These are phyloP conservation scores for Sciurus niger DNA, from an alignment of 2,113 vertebrate species.

Conservation along the genomic window DNA sequence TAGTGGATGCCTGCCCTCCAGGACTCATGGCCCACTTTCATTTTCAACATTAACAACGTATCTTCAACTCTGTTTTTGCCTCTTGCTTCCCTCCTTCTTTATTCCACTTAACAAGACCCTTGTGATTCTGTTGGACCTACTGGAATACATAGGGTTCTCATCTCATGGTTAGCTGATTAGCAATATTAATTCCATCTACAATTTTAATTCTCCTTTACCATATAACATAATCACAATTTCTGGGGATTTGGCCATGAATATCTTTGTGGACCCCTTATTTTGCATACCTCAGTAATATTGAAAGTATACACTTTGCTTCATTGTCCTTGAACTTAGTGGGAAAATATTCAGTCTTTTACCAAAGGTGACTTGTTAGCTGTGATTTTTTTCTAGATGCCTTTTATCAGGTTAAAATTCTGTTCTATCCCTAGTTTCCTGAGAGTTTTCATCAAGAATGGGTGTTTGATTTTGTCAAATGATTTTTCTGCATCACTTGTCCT, in stretches of 20 bases:
- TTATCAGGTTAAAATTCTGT: neutral
- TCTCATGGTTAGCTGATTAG: neutral
- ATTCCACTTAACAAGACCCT: neutral
- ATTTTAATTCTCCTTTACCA: neutral
- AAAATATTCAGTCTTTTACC: neutral
- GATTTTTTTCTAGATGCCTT: neutral
- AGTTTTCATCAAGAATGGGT: neutral
- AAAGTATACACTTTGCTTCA: neutral
- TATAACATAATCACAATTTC: neutral
- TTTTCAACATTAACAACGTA: neutral
- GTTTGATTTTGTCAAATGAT: neutral
- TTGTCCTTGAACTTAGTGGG: neutral
- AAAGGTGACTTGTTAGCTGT: neutral
- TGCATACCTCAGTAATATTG: neutral
- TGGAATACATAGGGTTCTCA: neutral
- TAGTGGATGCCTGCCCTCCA: neutral
- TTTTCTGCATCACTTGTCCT: neutral
- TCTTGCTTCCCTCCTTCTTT: neutral
- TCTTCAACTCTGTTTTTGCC: neutral
- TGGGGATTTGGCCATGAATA: neutral
- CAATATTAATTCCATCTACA: neutral
- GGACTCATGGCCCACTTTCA: neutral
- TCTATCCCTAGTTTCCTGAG: neutral
- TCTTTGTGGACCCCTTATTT: neutral
- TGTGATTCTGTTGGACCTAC: neutral